phyloP scores from a whole-genome alignment of 2,888 invertebrate species.

The Brachyptera putata region DNA sequence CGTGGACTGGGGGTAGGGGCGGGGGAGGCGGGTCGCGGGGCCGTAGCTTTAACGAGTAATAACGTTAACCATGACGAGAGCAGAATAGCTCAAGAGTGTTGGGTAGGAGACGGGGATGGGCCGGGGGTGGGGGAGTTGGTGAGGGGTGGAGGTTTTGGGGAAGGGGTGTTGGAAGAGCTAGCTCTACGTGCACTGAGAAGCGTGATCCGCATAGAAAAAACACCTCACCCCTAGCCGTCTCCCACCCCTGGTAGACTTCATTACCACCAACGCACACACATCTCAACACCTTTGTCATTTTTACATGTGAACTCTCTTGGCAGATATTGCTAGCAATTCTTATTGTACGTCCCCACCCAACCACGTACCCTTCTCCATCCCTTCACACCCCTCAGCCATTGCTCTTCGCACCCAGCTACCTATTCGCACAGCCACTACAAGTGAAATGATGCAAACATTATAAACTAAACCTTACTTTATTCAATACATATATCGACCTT shows the following conservation, averaged over 20 bases:
- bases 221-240: neutral
- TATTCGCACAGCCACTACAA: neutral
- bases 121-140: neutral
- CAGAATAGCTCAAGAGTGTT: constrained; percentile 1
- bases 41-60: neutral
- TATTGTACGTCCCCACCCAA: constrained; percentile 1
- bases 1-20: neutral
- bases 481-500: too few species aligned
- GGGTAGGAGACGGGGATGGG: neutral
- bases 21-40: too few species aligned
- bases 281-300: constrained; percentile 15
- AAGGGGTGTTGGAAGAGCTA: neutral
- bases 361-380: neutral
- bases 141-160: neutral
- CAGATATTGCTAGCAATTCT: constrained; percentile 15
- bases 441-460: constrained; percentile 12
- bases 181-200: neutral
- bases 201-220: neutral
- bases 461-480: too few species aligned
- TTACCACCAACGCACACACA: constrained; percentile 16
- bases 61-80: constrained; percentile 9
- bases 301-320: constrained; percentile 16
- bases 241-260: constrained; percentile 3
- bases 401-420: neutral
- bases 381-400: too few species aligned